phyloP scores from a whole-genome alignment of 2,113 vertebrate species.

The Zosterops hypoxanthus region DNA sequence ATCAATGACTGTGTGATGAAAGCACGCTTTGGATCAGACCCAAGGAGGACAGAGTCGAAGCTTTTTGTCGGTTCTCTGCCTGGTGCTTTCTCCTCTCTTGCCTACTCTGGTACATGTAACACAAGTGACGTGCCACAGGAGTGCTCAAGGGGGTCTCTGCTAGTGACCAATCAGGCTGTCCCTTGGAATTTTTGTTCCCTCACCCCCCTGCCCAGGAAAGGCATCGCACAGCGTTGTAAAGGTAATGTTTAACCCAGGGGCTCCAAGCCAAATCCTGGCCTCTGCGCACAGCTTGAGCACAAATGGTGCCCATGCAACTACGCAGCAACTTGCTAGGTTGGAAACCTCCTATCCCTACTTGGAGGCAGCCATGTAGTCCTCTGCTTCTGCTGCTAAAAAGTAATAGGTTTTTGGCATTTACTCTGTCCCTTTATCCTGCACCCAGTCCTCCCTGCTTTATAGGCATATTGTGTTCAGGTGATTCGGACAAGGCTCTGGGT shows the following conservation, averaged over 20 bases:
- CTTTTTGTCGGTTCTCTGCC: neutral
- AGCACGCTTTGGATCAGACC: conserved; percentile 46
- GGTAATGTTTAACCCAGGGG: conserved; percentile 46
- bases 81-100: neutral
- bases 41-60: conserved; percentile 14
- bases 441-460: neutral
- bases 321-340: neutral
- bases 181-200: neutral
- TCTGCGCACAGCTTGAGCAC: conserved; percentile 32
- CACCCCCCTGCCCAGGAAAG: neutral
- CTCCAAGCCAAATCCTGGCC: conserved; percentile 49
- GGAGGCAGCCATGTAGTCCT: conserved; percentile 27
- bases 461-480: neutral
- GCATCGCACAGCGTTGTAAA: neutral
- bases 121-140: accelerated
- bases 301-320: conserved; percentile 62
- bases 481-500: neutral
- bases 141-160: neutral
- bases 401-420: neutral
- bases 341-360: conserved; percentile 39
- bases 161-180: neutral
- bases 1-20: conserved; percentile 52
- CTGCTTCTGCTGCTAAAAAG: conserved; percentile 36
- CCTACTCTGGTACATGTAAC: neutral
- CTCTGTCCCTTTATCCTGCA: neutral